These are phyloP conservation scores for Tryphoninae sp. DNA, from an alignment of 2,888 invertebrate species.

Conservation along the genomic window DNA sequence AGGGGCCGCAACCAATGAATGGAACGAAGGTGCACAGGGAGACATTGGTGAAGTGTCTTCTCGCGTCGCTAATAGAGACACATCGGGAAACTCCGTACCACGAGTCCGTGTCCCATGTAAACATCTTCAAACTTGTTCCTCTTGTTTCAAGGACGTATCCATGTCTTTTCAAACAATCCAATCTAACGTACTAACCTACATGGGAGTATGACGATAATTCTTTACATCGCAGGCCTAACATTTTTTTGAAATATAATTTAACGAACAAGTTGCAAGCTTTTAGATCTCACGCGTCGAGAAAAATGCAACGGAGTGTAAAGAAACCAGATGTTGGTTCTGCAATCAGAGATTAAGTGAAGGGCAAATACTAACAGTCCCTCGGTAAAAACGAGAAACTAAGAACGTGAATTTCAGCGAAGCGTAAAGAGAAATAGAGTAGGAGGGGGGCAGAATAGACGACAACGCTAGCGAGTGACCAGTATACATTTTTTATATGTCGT, in stretches of 20 bases:
- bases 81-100: conserved; percentile 5
- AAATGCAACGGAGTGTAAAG: not conserved
- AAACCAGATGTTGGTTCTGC: conserved; percentile 5
- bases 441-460: not conserved
- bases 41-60: conserved; percentile 32
- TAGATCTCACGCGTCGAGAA: not conserved
- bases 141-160: conserved; percentile 8
- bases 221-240: no score
- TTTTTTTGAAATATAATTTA: no score
- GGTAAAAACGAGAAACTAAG: not conserved
- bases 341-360: conserved; percentile 22
- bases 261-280: not conserved
- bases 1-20: conserved; percentile 33
- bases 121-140: conserved; percentile 19
- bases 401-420: not conserved
- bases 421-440: not conserved
- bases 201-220: no score
- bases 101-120: not conserved
- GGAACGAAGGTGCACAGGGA: conserved; percentile 21
- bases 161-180: not conserved
- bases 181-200: not conserved
- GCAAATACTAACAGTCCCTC: conserved; percentile 2
- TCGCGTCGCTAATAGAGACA: conserved; percentile 13
- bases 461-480: conserved; percentile 10
- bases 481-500: conserved; percentile 13